A percentile compares a stretch with the other conserved stretches of the same genome.
phyloP scores from a whole-genome alignment of 2,797 vertebrate genomes.

The Apodemus agrarius region DNA sequence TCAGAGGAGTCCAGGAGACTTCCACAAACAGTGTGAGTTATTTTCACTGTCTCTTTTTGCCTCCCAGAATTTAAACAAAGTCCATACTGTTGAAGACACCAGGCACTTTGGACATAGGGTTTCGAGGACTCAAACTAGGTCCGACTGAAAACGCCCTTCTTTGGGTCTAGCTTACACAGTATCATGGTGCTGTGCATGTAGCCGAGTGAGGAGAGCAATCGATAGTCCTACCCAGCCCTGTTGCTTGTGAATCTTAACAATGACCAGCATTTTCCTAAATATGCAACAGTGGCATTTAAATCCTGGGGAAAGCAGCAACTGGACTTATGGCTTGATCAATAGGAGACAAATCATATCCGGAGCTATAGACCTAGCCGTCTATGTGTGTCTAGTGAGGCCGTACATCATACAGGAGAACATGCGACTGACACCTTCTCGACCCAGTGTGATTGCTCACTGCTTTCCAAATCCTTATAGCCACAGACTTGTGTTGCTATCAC shows the following conservation, averaged over 20 bases:
- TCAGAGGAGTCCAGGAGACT: background rate
- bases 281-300: background rate
- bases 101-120: background rate
- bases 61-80: background rate
- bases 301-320: background rate
- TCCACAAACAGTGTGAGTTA: background rate
- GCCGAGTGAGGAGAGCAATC: too few relatives aligned
- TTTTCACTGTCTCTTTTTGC: too few relatives aligned
- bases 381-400: background rate
- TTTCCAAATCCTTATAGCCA: background rate
- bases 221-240: background rate
- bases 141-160: background rate
- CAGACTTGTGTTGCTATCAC: background rate
- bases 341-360: background rate
- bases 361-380: too few relatives aligned
- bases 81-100: background rate
- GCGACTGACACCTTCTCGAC: background rate
- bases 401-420: background rate
- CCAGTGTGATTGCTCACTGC: background rate
- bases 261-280: background rate
- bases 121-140: background rate
- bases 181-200: too few relatives aligned
- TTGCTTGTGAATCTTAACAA: background rate
- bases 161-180: too few relatives aligned
- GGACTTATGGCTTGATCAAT: too few relatives aligned